phyloP scores from a whole-genome alignment of 2,888 invertebrate species.

The Bruchidius siliquastri region DNA sequence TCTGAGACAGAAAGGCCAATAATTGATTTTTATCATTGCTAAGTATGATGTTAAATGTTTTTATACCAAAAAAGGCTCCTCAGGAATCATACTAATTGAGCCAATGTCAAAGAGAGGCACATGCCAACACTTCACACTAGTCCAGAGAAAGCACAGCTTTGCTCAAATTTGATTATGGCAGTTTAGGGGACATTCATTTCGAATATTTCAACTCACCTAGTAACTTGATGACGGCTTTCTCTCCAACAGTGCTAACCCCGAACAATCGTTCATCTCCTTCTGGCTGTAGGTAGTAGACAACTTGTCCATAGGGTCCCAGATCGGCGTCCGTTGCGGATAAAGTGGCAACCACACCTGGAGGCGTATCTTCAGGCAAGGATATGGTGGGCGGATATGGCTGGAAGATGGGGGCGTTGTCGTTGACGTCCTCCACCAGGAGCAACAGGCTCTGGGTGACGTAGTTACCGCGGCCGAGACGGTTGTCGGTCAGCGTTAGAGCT shows the following conservation, averaged over 20 bases:
- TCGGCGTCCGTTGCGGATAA: constrained; percentile 86
- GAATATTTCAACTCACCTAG: constrained; percentile 50
- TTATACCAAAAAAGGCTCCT: too few relatives aligned
- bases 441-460: constrained; percentile 86
- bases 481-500: constrained; percentile 84
- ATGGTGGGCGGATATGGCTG: constrained; percentile 80
- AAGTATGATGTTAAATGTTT: too few relatives aligned
- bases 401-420: constrained; percentile 87
- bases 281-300: constrained; percentile 75
- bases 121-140: too few relatives aligned
- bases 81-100: too few relatives aligned
- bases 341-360: constrained; percentile 69
- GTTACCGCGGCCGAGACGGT: constrained; percentile 79
- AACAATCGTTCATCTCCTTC: constrained; percentile 75
- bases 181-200: too few relatives aligned
- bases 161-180: neutral
- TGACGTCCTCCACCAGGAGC: constrained; percentile 84
- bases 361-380: constrained; percentile 73
- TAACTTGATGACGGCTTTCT: constrained; percentile 77
- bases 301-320: constrained; percentile 89
- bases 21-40: too few relatives aligned
- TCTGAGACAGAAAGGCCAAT: too few relatives aligned
- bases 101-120: too few relatives aligned
- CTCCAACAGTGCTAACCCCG: constrained; percentile 75
- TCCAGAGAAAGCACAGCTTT: too few relatives aligned